Conservation (phyloP, 2,113 vertebrate species). For the Coracopsis vasa region DNA sequence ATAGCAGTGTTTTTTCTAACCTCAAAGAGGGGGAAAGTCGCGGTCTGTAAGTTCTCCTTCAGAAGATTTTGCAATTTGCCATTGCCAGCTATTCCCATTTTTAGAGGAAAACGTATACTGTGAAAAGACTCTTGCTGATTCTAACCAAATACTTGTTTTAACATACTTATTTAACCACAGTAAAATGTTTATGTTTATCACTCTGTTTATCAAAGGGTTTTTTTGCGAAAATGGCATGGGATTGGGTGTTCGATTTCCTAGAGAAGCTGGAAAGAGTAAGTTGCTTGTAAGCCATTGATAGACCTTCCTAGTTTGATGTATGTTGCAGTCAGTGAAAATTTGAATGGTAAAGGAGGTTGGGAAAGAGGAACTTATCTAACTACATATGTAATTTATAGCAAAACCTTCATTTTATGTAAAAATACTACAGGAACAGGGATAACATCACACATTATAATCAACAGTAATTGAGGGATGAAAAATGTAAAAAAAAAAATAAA, state of each 20-base stretch:
- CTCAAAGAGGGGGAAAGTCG: not conserved
- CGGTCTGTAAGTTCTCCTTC: not conserved
- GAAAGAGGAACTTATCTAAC: not conserved
- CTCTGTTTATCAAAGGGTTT: not conserved
- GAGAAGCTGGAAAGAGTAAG: not conserved
- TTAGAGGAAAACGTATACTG: not conserved
- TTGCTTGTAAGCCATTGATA: not conserved
- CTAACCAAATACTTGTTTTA: conserved; percentile 18
- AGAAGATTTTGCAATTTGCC: not conserved
- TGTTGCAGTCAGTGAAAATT: not conserved
- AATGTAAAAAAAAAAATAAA: not conserved
- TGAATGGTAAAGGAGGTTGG: not conserved
- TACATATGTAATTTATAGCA: not conserved
- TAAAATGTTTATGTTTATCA: not conserved
- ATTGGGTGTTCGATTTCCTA: not conserved
- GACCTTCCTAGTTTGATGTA: not conserved
- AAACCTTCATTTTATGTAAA: not conserved
- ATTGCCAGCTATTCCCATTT: not conserved
- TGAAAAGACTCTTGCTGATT: conserved; percentile 1
- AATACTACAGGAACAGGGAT: not conserved
- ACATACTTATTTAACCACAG: not conserved
- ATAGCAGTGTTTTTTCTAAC: not conserved
- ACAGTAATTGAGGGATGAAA: not conserved
- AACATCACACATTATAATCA: not conserved
- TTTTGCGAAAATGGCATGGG: not conserved